Percentiles rank a stretch among this genome's conserved stretches.
phyloP scores from a whole-genome alignment of 2,113 vertebrate genomes.

The Camelus dromedarius region DNA sequence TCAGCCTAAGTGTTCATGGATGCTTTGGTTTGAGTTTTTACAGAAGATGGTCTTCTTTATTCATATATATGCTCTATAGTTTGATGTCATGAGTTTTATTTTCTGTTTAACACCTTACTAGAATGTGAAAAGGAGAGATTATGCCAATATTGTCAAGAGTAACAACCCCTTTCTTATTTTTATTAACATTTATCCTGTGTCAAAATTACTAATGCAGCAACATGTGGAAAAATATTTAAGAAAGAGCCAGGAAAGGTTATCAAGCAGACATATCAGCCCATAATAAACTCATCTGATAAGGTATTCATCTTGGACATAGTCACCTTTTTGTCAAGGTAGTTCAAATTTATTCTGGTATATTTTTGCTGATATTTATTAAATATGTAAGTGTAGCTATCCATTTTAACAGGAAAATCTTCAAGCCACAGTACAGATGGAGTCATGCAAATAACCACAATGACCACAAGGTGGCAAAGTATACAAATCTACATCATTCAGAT shows the following conservation, averaged over 20 bases:
- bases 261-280: not conserved
- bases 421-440: not conserved
- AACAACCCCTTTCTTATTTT: constrained; percentile 18
- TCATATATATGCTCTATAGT: not conserved
- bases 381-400: not conserved
- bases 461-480: constrained; percentile 87
- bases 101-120: not conserved
- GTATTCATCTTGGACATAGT: not conserved
- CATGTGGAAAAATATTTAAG: not conserved
- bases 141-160: not conserved
- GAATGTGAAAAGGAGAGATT: not conserved
- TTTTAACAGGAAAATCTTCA: not conserved
- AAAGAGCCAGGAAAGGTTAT: not conserved
- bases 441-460: constrained; percentile 65
- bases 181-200: not conserved
- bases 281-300: not conserved
- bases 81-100: not conserved
- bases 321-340: not conserved
- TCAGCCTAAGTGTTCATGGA: not conserved
- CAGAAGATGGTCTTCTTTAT: not conserved
- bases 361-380: not conserved
- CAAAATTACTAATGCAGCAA: constrained; percentile 49
- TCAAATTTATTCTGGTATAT: not conserved
- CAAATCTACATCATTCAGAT: constrained; percentile 73
- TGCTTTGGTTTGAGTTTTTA: not conserved